A percentile compares a stretch with the other conserved stretches of the same genome.
Evolutionary conservation across 1,140 invertebrate genomes (phyloP).

Genomic region (Vollenhovia emeryi): DNA sequence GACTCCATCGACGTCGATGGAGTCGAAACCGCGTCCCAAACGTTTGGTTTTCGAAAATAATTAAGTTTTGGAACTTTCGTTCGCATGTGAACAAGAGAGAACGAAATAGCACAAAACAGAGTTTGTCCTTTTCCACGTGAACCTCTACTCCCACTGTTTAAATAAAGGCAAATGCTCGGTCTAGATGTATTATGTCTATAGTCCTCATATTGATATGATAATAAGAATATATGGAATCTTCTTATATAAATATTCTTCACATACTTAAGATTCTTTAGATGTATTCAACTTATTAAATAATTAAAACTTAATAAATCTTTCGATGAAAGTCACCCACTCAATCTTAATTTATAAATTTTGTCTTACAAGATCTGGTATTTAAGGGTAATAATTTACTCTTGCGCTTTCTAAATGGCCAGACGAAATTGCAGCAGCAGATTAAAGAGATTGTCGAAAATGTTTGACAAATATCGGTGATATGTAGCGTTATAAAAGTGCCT

Average conservation of each 20-base stretch:
- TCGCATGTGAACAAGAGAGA: too few relatives aligned
- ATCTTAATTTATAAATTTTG: background rate
- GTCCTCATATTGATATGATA: too few relatives aligned
- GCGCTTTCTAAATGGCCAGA: background rate
- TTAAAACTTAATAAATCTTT: background rate
- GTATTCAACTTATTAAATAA: background rate
- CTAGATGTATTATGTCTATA: too few relatives aligned
- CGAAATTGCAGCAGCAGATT: slow-evolving; percentile 37
- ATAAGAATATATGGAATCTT: background rate
- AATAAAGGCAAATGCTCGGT: too few relatives aligned
- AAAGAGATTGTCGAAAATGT: slow-evolving; percentile 37
- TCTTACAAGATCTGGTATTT: background rate
- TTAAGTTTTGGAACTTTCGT: too few relatives aligned
- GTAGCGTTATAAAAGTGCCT: background rate
- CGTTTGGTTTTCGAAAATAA: too few relatives aligned
- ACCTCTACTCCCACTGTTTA: too few relatives aligned
- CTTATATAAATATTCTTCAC: background rate
- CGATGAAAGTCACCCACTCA: background rate
- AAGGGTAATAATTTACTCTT: slow-evolving; percentile 3
- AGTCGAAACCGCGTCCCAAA: too few relatives aligned
- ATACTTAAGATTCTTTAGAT: background rate
- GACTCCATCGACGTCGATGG: too few relatives aligned
- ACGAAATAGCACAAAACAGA: too few relatives aligned
- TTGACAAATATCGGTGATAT: slow-evolving; percentile 15
- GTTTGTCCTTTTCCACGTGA: too few relatives aligned